These are phyloP conservation scores for Meteorus sp. DNA, from an alignment of 1,140 invertebrate species.

Conservation along the genomic window DNA sequence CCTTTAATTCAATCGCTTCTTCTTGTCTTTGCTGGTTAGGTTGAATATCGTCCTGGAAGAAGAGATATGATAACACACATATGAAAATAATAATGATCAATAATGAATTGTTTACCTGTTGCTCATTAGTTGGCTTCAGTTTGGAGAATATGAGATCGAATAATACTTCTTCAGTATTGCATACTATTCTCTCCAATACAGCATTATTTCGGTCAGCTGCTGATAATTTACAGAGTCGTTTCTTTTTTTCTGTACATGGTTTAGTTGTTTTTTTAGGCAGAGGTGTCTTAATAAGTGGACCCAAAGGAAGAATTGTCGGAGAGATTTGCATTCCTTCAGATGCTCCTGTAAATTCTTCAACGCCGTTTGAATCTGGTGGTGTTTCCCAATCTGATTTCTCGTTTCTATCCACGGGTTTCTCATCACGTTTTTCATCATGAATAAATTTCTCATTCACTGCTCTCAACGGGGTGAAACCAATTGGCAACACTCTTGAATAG, in stretches of 20 bases:
- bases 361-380: background rate
- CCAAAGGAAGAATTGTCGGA: constrained; percentile 45
- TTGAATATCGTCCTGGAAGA: too few species aligned
- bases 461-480: constrained; percentile 43
- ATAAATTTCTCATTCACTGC: constrained; percentile 48
- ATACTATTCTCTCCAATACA: constrained; percentile 34
- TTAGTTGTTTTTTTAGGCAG: constrained; percentile 21
- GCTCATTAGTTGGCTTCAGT: background rate
- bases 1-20: too few species aligned
- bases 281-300: constrained; percentile 50
- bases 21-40: too few species aligned
- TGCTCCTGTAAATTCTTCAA: constrained; percentile 30
- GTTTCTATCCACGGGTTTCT: constrained; percentile 18
- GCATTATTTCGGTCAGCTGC: constrained; percentile 24
- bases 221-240: constrained; percentile 28
- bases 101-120: background rate
- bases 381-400: background rate
- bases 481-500: constrained; percentile 37
- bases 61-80: too few species aligned
- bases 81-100: background rate
- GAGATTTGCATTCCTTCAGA: constrained; percentile 26
- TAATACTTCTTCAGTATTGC: constrained; percentile 43
- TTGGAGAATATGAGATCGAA: constrained; percentile 46
- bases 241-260: constrained; percentile 31
- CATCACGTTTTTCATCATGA: constrained; percentile 32